A percentile compares a stretch with the other conserved stretches of the same genome.
Evolutionary conservation across 2,797 vertebrate species (phyloP).

Genomic region (Coregonus sp.): DNA sequence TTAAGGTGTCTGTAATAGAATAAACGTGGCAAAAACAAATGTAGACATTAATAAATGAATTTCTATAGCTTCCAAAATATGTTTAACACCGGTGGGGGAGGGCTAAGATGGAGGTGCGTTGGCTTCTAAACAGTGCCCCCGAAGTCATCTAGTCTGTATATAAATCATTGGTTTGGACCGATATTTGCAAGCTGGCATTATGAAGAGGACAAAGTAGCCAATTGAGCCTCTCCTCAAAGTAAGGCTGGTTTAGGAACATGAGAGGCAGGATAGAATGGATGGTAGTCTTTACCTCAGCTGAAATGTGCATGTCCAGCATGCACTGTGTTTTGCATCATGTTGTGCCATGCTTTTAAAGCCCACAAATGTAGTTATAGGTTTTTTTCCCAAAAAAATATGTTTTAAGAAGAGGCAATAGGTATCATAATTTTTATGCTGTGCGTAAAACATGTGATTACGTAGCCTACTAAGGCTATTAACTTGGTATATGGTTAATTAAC

Average conservation of each 20-base stretch:
- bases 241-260: constrained; percentile 39
- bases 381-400: no score
- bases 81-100: no score
- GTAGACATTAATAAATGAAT: no score
- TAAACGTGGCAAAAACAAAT: no score
- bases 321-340: constrained; percentile 3
- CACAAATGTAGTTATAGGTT: not conserved
- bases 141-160: no score
- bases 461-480: not conserved
- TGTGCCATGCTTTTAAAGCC: not conserved
- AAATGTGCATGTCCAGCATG: constrained; percentile 46
- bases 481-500: not conserved
- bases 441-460: not conserved
- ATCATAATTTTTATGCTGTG: not conserved
- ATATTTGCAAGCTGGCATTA: not conserved
- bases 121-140: no score
- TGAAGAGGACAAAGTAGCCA: constrained; percentile 43
- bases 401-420: not conserved
- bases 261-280: constrained; percentile 52
- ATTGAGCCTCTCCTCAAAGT: constrained; percentile 65
- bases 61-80: no score
- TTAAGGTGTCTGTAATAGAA: no score
- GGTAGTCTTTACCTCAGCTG: constrained; percentile 46
- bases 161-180: not conserved
- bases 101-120: no score